Conservation (phyloP, 2,888 invertebrate genomes). For the Sarcophaga variegata region DNA sequence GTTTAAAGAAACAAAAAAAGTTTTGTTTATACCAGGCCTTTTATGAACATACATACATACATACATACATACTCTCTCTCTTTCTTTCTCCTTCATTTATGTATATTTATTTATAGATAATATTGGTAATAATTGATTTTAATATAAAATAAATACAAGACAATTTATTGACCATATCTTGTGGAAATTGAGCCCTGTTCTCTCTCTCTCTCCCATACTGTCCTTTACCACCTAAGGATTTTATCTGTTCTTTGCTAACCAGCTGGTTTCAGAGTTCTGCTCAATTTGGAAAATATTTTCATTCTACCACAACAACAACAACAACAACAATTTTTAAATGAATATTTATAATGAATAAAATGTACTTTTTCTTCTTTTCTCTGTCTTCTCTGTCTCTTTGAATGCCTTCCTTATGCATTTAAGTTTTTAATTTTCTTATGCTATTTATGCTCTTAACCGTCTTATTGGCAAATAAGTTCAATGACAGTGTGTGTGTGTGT, state of each 20-base stretch:
- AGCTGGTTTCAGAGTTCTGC: conserved; percentile 3
- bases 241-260: conserved; percentile 1
- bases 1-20: not conserved
- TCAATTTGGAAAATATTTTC: not conserved
- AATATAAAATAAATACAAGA: conserved; percentile 22
- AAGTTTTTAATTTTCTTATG: conserved; percentile 6
- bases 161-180: conserved; percentile 27
- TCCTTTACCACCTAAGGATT: conserved; percentile 8
- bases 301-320: not conserved
- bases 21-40: no score
- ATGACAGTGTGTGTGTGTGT: not conserved
- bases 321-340: not conserved
- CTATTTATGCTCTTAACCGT: conserved; percentile 13
- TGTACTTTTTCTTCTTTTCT: not conserved
- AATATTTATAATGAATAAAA: not conserved
- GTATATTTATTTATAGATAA: conserved; percentile 13
- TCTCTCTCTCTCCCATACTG: not conserved
- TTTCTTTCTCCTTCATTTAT: no score
- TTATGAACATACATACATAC: no score
- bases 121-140: conserved; percentile 41
- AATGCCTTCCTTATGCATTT: not conserved
- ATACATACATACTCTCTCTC: no score
- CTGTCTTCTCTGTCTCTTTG: not conserved
- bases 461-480: not conserved
- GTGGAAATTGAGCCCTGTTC: no score